Conservation (phyloP, 2,113 vertebrate genomes). For the Boleophthalmus pectinirostris region DNA sequence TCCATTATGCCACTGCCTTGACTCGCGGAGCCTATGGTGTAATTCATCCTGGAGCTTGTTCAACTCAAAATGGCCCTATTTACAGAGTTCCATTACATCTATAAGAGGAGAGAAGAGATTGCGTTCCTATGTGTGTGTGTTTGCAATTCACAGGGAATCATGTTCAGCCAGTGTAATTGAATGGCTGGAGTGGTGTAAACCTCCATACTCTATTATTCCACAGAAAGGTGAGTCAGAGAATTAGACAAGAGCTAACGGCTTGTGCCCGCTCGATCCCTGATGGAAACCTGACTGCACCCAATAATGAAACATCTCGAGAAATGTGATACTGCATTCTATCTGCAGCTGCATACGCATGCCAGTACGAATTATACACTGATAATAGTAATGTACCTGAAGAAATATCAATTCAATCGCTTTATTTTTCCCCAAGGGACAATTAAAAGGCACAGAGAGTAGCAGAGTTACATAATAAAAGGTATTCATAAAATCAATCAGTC, state of each 20-base stretch:
- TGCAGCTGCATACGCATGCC: not conserved
- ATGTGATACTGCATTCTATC: conserved; percentile 27
- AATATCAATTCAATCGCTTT: no score
- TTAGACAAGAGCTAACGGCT: conserved; percentile 10
- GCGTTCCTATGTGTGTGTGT: conserved; percentile 8
- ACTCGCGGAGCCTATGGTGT: conserved; percentile 53
- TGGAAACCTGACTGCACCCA: conserved; percentile 16
- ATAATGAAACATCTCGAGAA: conserved; percentile 6
- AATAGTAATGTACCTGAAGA: not conserved
- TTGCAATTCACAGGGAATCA: conserved; percentile 38
- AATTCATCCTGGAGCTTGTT: conserved; percentile 70
- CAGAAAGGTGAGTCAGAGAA: conserved; percentile 33
- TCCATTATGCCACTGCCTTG: conserved; percentile 62
- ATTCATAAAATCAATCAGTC: no score
- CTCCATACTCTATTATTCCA: conserved; percentile 56
- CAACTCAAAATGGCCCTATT: conserved; percentile 65
- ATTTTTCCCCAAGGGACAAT: no score
- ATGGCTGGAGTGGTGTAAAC: conserved; percentile 44
- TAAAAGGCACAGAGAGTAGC: no score
- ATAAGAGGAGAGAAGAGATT: conserved; percentile 28
- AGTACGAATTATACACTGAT: not conserved
- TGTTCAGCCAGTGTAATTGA: conserved; percentile 59
- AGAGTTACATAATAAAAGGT: no score
- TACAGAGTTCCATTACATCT: conserved; percentile 65
- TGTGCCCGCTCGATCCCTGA: conserved; percentile 19